Evolutionary conservation across 2,888 invertebrate species (phyloP), one percentile per base, ranked within the genome.

Genomic region (Drosophila fungiperda): DNA sequence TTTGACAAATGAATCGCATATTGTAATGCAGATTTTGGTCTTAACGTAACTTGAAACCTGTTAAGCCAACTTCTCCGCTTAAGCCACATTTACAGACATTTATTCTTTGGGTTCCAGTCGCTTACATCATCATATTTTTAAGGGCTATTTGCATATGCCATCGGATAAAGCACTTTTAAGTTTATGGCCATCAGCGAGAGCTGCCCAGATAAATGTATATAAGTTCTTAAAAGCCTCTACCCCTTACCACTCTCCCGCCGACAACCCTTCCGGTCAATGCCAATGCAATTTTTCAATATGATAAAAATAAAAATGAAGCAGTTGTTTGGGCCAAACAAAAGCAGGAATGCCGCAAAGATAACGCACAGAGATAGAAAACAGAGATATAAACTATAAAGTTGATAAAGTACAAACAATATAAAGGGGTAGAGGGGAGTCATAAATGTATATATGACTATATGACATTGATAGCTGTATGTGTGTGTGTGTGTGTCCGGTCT

Each of bases 361-460:
- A 76, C 62, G 60, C 60, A 49, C 57, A 69, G 7, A 77, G 84
- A 86, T 82, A 73, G 78, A 69, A 78, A 76, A 89, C 78, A 72
- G 68, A 89, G 88, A 87, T 85, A 89, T 86, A 79, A 87, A 88
- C 87, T 90, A 90, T 86, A 74, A 74, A 89, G 81, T 73, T 81
- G 90, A 86, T 88, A 88, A 90, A 82, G 76, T 15, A 23, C 45
- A 82, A 11, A 49, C 40, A 33, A 42, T 29, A 29, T 48, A 63
- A 6, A 26, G 15, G 40, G 54, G 32, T 42, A 35, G 57, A 38
- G 68, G 29, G 29, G 20, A 45, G 32, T 35, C n/a, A 35, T 33
- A 8, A 38, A 73, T 29, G 67, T 67, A 61, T 62, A 75, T 70
- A 77, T 70, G 68, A 55, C 55, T 64, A 85, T 76, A 87, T 88